Base-by-base conservation (phyloP, 2,888 invertebrate genomes). In the Anoncus sp. region DNA sequence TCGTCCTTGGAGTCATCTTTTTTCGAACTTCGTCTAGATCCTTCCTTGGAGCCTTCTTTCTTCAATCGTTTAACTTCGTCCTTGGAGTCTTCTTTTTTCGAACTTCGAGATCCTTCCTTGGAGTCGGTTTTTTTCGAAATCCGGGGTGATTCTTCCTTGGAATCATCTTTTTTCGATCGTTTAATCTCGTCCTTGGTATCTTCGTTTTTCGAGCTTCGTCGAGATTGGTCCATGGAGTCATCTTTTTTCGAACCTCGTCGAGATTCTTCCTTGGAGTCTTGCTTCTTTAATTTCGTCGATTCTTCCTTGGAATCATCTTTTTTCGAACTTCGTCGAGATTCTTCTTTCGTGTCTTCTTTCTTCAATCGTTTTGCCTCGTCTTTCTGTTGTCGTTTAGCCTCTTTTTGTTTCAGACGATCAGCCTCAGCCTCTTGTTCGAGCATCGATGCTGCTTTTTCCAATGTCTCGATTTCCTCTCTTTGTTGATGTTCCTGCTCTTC, bases 21-120 rank as follows among this genome's bases (percentile, higher is more conserved):
- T 35, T 38, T 69, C 27, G 38, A 57, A 31, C 65, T 59, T 49
- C 27, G 43, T 10, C 60, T 53, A 31, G 49, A 12, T 31, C 12
- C 57, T 69, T 75, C 59, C 6, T 66, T 66, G 18, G 43, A 24
- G 45, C 79, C 71, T 22, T 81, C 79, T 10, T 65, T 71, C 70
- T 80, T 84, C 86, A 55, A 88, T 86, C 31, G 31, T 47, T 12
- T 10, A 38, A 24, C 5, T 51, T 14, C 89, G 86, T 69, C 78
- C 67, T 18, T 45, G 24, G 60, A 20, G 2, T 60, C 24, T 16
- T 62, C 47, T 24, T 35, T 35, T 38, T 59, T 76, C n/a, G 60
- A 74, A 38, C 35, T 55, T 55, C 69, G 87, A 87, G 66, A 57
- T 75, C 76, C 80, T 40, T 40, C 51, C 63, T 70, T 43, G 63